phyloP scores from a whole-genome alignment of 2,888 invertebrate genomes.

The Octonoba sinensis region DNA sequence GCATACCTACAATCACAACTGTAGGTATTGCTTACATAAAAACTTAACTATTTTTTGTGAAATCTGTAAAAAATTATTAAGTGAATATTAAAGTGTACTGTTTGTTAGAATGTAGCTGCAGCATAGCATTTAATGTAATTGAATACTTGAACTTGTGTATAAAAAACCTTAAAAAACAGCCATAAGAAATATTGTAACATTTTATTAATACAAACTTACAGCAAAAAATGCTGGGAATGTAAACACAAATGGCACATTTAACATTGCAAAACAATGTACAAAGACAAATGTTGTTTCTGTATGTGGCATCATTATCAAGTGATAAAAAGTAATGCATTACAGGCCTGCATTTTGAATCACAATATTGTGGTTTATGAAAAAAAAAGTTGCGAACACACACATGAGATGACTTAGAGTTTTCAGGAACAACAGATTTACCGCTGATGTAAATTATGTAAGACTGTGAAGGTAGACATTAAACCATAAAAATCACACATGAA shows the following conservation, averaged over 20 bases:
- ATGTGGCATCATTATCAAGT: constrained; percentile 32
- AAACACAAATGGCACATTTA: constrained; percentile 58
- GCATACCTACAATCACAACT: too few relatives aligned
- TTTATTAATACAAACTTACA: constrained; percentile 54
- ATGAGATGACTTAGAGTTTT: constrained; percentile 57
- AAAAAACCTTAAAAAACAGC: too few relatives aligned
- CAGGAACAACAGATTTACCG: constrained; percentile 55
- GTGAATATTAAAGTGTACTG: too few relatives aligned
- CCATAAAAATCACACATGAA: too few relatives aligned
- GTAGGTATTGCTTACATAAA: too few relatives aligned
- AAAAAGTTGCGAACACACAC: constrained; percentile 6
- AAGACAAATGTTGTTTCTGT: constrained; percentile 27
- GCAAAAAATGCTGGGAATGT: constrained; percentile 31
- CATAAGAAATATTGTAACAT: constrained; percentile 13
- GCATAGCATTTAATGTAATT: too few relatives aligned
- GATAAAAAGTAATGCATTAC: constrained; percentile 23
- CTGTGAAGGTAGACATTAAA: too few relatives aligned
- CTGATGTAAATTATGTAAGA: constrained; percentile 21
- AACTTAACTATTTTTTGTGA: too few relatives aligned
- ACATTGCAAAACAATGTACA: constrained; percentile 40
- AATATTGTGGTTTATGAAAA: constrained; percentile 16
- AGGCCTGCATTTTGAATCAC: constrained; percentile 49
- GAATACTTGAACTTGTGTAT: too few relatives aligned
- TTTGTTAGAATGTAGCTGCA: too few relatives aligned
- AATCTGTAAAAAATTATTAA: too few relatives aligned